Percentiles rank a stretch among this genome's conserved stretches.
Evolutionary conservation across 2,113 vertebrate species (phyloP).

Genomic region (Lonchura striata): DNA sequence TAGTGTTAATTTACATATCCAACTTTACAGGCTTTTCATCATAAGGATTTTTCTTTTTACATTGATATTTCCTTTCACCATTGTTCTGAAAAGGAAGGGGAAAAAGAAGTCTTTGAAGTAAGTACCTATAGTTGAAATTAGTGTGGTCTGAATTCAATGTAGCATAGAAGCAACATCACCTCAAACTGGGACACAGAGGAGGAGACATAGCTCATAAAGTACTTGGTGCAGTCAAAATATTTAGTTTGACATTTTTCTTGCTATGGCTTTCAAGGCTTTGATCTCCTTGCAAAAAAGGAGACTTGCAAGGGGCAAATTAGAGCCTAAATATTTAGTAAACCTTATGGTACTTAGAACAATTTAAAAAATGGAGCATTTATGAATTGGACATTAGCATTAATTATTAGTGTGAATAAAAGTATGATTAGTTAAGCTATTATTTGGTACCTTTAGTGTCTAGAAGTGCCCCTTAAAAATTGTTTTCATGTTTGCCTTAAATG

Average conservation of each 20-base stretch:
- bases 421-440: neutral
- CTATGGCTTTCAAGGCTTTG: neutral
- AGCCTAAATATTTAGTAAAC: neutral
- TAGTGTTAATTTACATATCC: neutral
- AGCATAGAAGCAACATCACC: neutral
- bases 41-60: neutral
- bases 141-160: neutral
- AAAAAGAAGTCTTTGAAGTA: neutral
- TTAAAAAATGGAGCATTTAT: neutral
- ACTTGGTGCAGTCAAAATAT: neutral
- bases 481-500: neutral
- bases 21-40: neutral
- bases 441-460: neutral
- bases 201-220: neutral
- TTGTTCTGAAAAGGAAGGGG: neutral
- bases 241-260: neutral
- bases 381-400: neutral
- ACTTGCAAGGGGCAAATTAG: neutral
- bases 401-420: neutral
- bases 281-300: neutral
- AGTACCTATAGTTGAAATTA: neutral
- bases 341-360: neutral
- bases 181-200: neutral
- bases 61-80: neutral
- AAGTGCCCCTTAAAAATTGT: neutral